Base-by-base conservation (phyloP, 2,888 invertebrate species). In the Xestoiulus laeticollis region DNA sequence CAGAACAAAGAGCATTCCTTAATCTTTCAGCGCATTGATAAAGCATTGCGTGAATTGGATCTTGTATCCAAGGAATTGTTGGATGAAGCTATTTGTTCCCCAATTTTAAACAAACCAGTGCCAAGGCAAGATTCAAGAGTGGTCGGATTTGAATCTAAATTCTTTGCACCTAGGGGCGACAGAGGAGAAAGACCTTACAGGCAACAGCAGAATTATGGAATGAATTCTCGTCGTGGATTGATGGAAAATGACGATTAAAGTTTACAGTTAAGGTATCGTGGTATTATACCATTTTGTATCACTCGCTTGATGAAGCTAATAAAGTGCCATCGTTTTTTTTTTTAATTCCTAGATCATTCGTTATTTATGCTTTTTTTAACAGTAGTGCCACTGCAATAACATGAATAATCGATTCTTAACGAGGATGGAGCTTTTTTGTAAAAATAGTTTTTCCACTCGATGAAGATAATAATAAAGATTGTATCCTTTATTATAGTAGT, bases 21-120 rank as follows among this genome's bases (percentile, higher is more conserved):
- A 43, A 94, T 95, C 90, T 94, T 94, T 90, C 92, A 93, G 19
- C 92, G 93, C 87, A 91, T 95, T 44, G 92, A 93, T 87, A 93
- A 94, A 89, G 93, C 94, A 0, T 92, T 95, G 14, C 92, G 90
- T 88, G 93, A 94, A 88, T 92, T 94, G 88, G 92, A 92, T 0
- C 93, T 82, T n/a, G 32, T 87, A 3, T 10, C 43, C 6, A 43
- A 32, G 22, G 33, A 38, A 0, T 30, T 14, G 0, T 32, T 88
- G 19, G 88, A 88, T 30, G 38, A 38, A 30, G 33, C 59, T 1
- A 19, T 88, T 22, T 88, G 88, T 86, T 1, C 85, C 8, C 88
- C 88, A 1, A 86, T 88, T 32, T 38, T 86, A 19, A 85, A 22
- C 6, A 22, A 6, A 48, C 87, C 87, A 22, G 0, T 48, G 43